Evolutionary conservation across 2,888 invertebrate genomes (phyloP), one percentile per base, ranked within the genome.

Genomic region (Sphecodes monilicornis): DNA sequence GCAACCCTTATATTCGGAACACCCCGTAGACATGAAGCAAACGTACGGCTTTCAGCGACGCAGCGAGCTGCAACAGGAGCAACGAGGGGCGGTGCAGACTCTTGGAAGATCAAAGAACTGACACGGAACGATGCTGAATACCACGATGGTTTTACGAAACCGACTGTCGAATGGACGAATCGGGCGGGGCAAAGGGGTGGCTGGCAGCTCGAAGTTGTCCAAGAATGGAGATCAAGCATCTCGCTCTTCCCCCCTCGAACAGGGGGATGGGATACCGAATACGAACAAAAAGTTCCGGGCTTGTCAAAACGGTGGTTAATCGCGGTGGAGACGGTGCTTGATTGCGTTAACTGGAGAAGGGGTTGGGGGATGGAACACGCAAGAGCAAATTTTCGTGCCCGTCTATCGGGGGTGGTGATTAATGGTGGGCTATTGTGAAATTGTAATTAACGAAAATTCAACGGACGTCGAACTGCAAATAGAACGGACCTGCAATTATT

Each of bases 61-160:
- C 54, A 29, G 64, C 64, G 64, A 64, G 32, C 64, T 64, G 29
- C 29, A 64, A 64, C 64, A 64, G 54, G 70, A 74, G 46, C 26
- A 54, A 32, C 66, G 68, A 68, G 76, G 76, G 70, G 72, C 74
- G 71, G 79, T 73, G 41, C 66, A 41, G 80, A 66, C 66, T 43
- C 87, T 78, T 69, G 78, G 87, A 89, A 91, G 93, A 92, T 93
- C 92, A 93, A 93, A 93, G 92, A 88, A 74, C 85, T 84, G 90
- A 87, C 90, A 88, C 88, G 87, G 78, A 91, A 89, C 88, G 85
- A 86, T 86, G 87, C 84, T 88, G 89, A 91, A 50, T 50, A 88
- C 90, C 90, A 85, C 88, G 89, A 29, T 89, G 92, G 92, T 92
- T 93, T 91, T 88, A 88, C 90, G 89, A 89, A 91, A 90, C 86